phyloP scores from a whole-genome alignment of 2,113 vertebrate genomes.

The Mastomys natalensis region DNA sequence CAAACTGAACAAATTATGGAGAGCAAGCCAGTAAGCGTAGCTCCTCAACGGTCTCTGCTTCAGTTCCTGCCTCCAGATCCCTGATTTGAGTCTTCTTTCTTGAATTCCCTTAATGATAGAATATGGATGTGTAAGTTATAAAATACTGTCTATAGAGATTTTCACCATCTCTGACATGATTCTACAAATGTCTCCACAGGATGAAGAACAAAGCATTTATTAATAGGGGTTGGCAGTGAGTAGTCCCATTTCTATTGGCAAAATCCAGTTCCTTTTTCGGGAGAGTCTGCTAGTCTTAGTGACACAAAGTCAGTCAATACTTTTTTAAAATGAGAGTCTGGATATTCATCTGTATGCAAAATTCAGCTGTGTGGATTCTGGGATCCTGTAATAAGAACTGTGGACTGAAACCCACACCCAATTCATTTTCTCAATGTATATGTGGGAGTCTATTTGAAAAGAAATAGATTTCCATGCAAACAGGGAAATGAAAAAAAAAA shows the following conservation, averaged over 20 bases:
- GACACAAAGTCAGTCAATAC: conserved; percentile 1
- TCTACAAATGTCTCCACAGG: not conserved
- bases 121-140: not conserved
- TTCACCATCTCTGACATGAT: not conserved
- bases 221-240: not conserved
- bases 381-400: not conserved
- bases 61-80: not conserved
- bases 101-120: not conserved
- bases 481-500: not conserved
- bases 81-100: not conserved
- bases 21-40: not conserved
- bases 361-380: conserved; percentile 20
- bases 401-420: conserved; percentile 16
- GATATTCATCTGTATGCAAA: conserved; percentile 41
- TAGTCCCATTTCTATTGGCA: not conserved
- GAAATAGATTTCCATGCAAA: conserved; percentile 64
- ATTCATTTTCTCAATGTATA: conserved; percentile 29
- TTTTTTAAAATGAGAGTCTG: conserved; percentile 11
- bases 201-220: not conserved
- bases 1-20: not conserved
- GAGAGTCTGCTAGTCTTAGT: conserved; percentile 24
- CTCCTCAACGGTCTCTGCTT: not conserved
- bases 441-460: conserved; percentile 23
- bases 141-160: not conserved
- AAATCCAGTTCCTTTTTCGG: not conserved